Base-by-base conservation (phyloP, 1,140 invertebrate species). In the Semibalanus balanoides region DNA sequence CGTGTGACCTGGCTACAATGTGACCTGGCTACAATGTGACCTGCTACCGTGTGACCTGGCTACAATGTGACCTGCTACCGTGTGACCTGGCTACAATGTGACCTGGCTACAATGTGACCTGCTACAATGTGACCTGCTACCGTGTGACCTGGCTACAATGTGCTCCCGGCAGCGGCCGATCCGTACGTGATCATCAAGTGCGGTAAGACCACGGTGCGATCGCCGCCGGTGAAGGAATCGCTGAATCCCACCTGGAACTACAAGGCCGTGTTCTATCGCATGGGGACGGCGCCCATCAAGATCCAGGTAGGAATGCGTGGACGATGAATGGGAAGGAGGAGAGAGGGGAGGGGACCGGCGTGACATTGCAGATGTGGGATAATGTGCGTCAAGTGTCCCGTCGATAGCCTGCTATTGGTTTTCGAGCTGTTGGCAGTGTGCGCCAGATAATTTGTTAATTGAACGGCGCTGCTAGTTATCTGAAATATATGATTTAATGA, bases 121-220 rank as follows among this genome's bases (percentile, higher is more conserved):
- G 71, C 19, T 75, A 31, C 51, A 35, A 28, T 75, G 35, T 69
- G 74, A 25, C n/a, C 51, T 27, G 76, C n/a, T 35, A 31, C 74
- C 76, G 43, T 73, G 74, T 74, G 30, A 30, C 25, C 70, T 72
- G 73, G 30, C 77, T 71, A 7, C 30, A 51, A 73, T 78, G 30
- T 75, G 71, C n/a, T 31, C 29, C 43, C n/a, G 78, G 75, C 77
- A 84, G 83, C 80, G 76, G 83, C 86, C 75, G 86, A 88, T 80
- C 85, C 87, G 0, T 89, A 88, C 80, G 86, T 85, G 76, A 81
- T 86, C 25, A 83, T 89, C 25, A 83, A 82, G 75, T 88, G 87
- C 83, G 87, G 88, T 80, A 83, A 85, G 69, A 81, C 85, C 75
- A 84, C 82, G 43, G 85, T 86, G 0, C 82, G 80, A 51, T 87